Evolutionary conservation across 1,140 invertebrate genomes (phyloP).

Genomic region (Caenorhabditis brenneri): DNA sequence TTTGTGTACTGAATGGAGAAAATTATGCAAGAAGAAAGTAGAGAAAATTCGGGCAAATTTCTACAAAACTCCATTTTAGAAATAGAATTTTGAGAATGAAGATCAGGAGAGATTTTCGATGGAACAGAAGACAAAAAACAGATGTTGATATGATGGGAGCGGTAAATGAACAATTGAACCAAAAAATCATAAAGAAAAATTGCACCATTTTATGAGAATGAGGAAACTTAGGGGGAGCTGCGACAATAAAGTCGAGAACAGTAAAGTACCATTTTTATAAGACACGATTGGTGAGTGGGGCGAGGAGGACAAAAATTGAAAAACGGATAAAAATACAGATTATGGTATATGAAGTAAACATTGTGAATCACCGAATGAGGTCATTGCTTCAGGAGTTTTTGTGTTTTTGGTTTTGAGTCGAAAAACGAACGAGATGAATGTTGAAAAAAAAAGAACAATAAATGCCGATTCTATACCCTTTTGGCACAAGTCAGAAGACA

Average conservation of each 20-base stretch:
- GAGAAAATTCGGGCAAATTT: background rate
- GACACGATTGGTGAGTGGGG: background rate
- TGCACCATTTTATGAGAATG: constrained; percentile 8
- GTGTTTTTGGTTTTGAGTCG: background rate
- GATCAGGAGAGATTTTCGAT: constrained; percentile 29
- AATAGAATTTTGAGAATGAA: background rate
- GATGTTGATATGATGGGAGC: background rate
- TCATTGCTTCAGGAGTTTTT: background rate
- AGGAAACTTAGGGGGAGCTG: background rate
- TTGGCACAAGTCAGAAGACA: background rate
- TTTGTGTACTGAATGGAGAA: background rate
- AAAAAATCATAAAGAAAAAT: background rate
- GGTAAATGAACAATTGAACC: background rate
- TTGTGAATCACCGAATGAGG: constrained; percentile 15
- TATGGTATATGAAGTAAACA: background rate
- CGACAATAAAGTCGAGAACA: background rate
- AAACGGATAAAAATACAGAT: too few relatives aligned
- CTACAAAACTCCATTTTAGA: background rate
- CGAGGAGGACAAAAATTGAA: background rate
- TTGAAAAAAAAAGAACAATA: too few relatives aligned
- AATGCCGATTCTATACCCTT: constrained; percentile 28
- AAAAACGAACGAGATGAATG: background rate
- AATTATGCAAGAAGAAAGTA: constrained; percentile 13
- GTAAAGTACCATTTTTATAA: background rate
- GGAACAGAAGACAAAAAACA: constrained; percentile 22